Evolutionary conservation across 2,888 invertebrate genomes (phyloP).

Genomic region (Portevinia maculata): DNA sequence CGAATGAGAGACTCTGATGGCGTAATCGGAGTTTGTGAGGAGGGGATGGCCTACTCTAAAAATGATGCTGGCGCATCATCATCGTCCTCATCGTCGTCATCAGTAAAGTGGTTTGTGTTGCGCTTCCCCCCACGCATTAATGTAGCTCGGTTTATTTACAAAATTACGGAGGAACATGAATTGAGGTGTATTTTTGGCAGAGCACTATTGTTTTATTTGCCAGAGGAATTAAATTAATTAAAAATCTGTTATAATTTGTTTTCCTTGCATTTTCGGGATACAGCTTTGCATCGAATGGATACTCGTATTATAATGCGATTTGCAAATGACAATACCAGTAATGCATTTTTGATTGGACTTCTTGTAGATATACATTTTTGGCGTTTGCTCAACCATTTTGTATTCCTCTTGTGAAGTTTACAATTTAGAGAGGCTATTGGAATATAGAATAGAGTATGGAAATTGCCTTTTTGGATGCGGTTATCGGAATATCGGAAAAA

Average conservation of each 20-base stretch:
- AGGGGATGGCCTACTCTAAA: conserved; percentile 20
- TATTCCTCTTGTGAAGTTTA: neutral
- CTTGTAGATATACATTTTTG: neutral
- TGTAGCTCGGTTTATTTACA: conserved; percentile 39
- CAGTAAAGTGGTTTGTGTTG: conserved; percentile 32
- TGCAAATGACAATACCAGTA: conserved; percentile 12
- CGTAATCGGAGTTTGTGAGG: conserved; percentile 1
- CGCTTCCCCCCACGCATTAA: conserved; percentile 28
- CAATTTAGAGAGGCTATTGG: no score
- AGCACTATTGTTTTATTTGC: conserved; percentile 46
- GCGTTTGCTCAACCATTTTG: neutral
- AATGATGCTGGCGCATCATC: conserved; percentile 43
- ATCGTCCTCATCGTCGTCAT: conserved; percentile 1
- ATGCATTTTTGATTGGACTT: neutral
- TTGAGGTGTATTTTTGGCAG: conserved; percentile 47
- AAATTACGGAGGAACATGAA: conserved; percentile 29
- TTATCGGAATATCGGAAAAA: no score
- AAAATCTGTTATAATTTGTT: conserved; percentile 55
- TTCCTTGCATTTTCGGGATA: conserved; percentile 4
- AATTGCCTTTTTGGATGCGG: no score
- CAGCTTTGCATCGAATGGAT: conserved; percentile 26
- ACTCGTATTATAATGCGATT: conserved; percentile 23
- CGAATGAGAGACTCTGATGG: conserved; percentile 51
- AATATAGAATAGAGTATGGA: no score
- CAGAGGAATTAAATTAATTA: conserved; percentile 64